Evolutionary conservation across 2,797 vertebrate genomes (phyloP).

Genomic region (Leptodactylus fallax): DNA sequence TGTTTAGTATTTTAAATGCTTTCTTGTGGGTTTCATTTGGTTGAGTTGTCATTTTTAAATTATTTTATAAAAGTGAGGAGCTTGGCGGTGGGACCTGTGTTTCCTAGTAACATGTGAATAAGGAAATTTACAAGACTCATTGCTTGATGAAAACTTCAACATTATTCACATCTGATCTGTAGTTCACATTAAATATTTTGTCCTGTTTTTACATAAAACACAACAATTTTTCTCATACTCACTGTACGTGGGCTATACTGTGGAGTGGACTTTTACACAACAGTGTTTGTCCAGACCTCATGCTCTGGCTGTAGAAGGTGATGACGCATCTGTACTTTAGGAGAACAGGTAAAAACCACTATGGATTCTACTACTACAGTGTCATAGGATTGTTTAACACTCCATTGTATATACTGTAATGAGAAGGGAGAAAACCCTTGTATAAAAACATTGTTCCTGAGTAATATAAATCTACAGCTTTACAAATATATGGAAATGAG

Average conservation of each 20-base stretch:
- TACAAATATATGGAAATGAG: slow-evolving; percentile 16
- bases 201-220: slow-evolving; percentile 6
- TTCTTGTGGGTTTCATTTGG: slow-evolving; percentile 8
- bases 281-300: slow-evolving; percentile 7
- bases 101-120: neutral
- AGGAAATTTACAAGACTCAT: neutral
- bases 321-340: neutral
- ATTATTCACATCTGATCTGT: neutral
- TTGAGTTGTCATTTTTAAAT: slow-evolving; percentile 23
- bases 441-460: slow-evolving; percentile 28
- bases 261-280: slow-evolving; percentile 23
- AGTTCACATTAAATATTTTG: neutral
- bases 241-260: slow-evolving; percentile 12
- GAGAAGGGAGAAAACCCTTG: slow-evolving; percentile 26
- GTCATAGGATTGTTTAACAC: slow-evolving; percentile 38
- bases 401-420: slow-evolving; percentile 34
- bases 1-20: slow-evolving; percentile 30
- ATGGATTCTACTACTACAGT: slow-evolving; percentile 51
- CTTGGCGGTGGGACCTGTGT: neutral
- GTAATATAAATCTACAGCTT: slow-evolving; percentile 26
- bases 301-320: neutral
- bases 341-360: slow-evolving; percentile 57
- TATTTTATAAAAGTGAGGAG: slow-evolving; percentile 40
- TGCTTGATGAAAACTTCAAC: neutral
- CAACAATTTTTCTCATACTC: neutral